These are phyloP conservation scores for Tetramorium bicarinatum DNA, from an alignment of 2,888 invertebrate species.

Conservation along the genomic window DNA sequence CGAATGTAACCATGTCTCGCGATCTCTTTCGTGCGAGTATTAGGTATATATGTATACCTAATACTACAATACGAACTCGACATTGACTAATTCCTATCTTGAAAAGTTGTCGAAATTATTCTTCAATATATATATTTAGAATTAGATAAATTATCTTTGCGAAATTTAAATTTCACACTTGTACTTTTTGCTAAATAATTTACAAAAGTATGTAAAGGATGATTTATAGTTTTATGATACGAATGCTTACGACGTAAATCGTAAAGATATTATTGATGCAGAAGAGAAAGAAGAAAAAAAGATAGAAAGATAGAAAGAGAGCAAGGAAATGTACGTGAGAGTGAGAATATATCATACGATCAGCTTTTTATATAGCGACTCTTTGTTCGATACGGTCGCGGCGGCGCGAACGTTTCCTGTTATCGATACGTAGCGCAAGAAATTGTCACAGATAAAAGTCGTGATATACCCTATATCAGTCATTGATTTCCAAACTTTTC, in stretches of 20 bases:
- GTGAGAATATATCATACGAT: constrained; percentile 2
- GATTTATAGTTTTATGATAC: background rate
- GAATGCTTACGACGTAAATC: background rate
- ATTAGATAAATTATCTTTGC: background rate
- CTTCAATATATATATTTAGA: background rate
- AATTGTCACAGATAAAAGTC: constrained; percentile 29
- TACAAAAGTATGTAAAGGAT: background rate
- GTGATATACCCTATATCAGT: background rate
- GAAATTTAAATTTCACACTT: background rate
- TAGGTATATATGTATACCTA: background rate
- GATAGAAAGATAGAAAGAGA: background rate
- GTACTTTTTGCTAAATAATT: background rate
- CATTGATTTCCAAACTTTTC: constrained; percentile 34
- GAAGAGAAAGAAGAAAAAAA: background rate
- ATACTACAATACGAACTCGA: background rate
- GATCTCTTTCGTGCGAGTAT: constrained; percentile 35
- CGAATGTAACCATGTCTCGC: constrained; percentile 51
- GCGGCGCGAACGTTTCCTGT: constrained; percentile 6
- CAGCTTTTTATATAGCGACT: background rate
- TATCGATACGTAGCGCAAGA: constrained; percentile 31
- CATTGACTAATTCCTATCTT: background rate
- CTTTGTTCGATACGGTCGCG: constrained; percentile 13
- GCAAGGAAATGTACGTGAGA: background rate
- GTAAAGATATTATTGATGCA: background rate
- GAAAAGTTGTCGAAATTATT: background rate